These are phyloP conservation scores for Phrynosoma platyrhinos DNA, from an alignment of 2,113 vertebrate genomes.

Conservation along the genomic window DNA sequence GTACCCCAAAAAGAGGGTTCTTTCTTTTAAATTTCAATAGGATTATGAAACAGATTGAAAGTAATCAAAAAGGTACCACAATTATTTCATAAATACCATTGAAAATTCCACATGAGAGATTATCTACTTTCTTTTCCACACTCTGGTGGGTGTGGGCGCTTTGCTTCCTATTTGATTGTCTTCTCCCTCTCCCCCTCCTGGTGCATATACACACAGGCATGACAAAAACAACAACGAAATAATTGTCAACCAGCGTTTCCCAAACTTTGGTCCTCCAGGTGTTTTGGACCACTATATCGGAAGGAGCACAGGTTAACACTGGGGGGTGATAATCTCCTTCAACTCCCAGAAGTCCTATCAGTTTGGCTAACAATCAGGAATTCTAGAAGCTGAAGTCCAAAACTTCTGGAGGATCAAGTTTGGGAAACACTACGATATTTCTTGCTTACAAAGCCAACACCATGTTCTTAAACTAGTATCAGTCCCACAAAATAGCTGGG, in stretches of 20 bases:
- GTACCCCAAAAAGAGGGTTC: background rate
- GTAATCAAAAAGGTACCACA: background rate
- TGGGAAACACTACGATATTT: too few species aligned
- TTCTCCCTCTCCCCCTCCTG: background rate
- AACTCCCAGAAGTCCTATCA: too few species aligned
- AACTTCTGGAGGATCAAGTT: too few species aligned
- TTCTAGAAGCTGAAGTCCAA: too few species aligned
- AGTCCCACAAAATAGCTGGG: background rate
- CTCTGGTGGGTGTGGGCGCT: too few species aligned
- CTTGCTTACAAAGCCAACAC: background rate
- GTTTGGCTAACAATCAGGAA: too few species aligned
- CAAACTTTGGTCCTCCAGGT: too few species aligned
- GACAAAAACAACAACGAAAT: background rate
- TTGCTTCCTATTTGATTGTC: background rate
- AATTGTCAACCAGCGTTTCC: too few species aligned
- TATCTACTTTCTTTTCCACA: too few species aligned
- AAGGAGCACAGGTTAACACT: too few species aligned
- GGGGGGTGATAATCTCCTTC: too few species aligned
- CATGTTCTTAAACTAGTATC: background rate
- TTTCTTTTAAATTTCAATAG: background rate
- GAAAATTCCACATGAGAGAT: background rate
- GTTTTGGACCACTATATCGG: too few species aligned
- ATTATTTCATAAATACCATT: background rate
- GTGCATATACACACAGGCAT: background rate
- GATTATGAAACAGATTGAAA: background rate